Base-by-base conservation (phyloP, 2,888 invertebrate genomes). In the Biston betularia region DNA sequence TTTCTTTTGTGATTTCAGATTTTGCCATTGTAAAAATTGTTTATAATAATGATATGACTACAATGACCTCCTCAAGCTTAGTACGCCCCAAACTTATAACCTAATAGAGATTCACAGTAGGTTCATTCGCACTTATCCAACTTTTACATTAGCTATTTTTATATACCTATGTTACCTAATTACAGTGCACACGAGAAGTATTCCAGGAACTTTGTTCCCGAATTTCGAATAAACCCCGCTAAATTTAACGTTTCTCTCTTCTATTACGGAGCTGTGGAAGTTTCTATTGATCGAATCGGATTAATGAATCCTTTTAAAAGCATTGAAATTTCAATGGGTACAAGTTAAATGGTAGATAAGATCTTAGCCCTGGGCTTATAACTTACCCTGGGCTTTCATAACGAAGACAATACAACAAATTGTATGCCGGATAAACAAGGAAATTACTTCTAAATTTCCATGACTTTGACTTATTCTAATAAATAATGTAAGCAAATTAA, bases 211-310 rank as follows among this genome's bases (percentile, higher is more conserved):
- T 77, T 75, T 72, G 60, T 70, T 61, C 52, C 55, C 56, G 45
- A 67, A 61, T 59, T 60, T 65, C 65, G 71, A 74, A 73, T 70
- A 67, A 75, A 75, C 65, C 68, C 53, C 54, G 70, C 68, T 65
- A 67, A 64, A 70, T 73, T 71, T 66, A 68, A 72, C 48, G 24
- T 46, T 8, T 45, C 24, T 58, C 62, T 69, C 52, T 42, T 46
- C 56, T 58, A 63, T 53, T 60, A 65, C 63, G 66, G 55, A 15
- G 53, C 45, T 14, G 57, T 49, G 46, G 10, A 60, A 68, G 63
- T 70, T 71, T 64, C 69, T 35, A 70, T 67, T 57, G 53, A 69
- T 70, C 53, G 65, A 66, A 59, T 54, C 40, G 53, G 65, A 69
- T 65, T 69, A 69, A 69, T 53, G 56, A 58, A 70, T 68, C 62